phyloP scores from a whole-genome alignment of 2,797 vertebrate genomes.

The Phataginus tricuspis region DNA sequence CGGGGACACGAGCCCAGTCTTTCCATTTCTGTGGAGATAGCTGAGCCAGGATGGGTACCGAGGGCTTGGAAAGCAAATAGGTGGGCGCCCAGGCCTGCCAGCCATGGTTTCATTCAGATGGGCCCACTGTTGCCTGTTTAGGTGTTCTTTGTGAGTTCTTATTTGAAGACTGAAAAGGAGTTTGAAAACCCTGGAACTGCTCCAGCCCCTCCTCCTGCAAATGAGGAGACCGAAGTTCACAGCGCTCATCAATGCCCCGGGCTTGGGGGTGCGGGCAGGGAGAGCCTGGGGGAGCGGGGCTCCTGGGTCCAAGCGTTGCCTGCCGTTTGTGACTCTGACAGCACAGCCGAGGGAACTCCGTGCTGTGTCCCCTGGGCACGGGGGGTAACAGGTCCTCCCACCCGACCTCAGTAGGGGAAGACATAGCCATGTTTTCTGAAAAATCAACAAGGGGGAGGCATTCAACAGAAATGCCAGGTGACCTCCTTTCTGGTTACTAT shows the following conservation, averaged over 20 bases:
- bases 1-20: neutral
- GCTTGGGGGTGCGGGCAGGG: neutral
- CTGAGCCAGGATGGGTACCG: neutral
- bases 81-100: neutral
- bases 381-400: neutral
- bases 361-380: neutral
- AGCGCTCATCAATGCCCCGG: neutral
- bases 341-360: neutral
- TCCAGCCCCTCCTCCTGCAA: neutral
- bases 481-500: neutral
- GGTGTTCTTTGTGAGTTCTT: neutral
- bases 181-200: neutral
- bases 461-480: neutral
- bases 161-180: neutral
- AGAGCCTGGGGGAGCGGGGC: neutral
- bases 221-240: neutral
- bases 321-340: neutral
- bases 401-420: neutral
- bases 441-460: neutral
- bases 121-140: neutral
- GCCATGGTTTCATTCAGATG: neutral
- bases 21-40: neutral
- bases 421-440: neutral
- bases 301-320: neutral
- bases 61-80: neutral